These are phyloP conservation scores for Eumacrocentrus americanus DNA, from an alignment of 2,888 invertebrate species.

Conservation along the genomic window DNA sequence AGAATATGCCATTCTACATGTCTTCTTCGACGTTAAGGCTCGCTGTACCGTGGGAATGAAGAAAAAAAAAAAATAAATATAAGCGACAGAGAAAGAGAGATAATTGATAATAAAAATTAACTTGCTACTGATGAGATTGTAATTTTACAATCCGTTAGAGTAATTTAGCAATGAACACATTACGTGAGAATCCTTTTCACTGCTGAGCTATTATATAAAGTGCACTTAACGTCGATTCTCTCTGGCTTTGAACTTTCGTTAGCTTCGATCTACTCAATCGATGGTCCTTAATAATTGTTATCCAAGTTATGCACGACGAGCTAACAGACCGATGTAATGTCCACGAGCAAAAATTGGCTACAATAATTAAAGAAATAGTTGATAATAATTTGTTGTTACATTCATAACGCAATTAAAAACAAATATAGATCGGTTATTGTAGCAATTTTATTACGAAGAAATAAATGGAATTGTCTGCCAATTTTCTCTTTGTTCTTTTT, in stretches of 20 bases:
- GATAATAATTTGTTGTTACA: conserved; percentile 42
- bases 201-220: conserved; percentile 21
- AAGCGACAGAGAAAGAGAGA: too few species aligned
- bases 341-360: conserved; percentile 2
- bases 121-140: too few species aligned
- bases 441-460: conserved; percentile 38
- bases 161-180: too few species aligned
- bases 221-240: conserved; percentile 23
- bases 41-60: neutral
- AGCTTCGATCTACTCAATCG: neutral
- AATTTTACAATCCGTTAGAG: too few species aligned
- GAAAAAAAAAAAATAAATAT: neutral
- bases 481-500: conserved; percentile 7
- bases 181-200: too few species aligned
- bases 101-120: too few species aligned
- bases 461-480: conserved; percentile 29
- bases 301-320: too few species aligned
- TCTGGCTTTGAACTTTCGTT: conserved; percentile 14
- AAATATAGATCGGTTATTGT: conserved; percentile 30
- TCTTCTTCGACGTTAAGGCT: neutral
- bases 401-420: conserved; percentile 39
- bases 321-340: too few species aligned
- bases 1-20: neutral
- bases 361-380: conserved; percentile 27
- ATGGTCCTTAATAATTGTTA: neutral